Base-by-base conservation (phyloP, 92 coral and sea anemone species). In the Zoanthus gigantus region DNA sequence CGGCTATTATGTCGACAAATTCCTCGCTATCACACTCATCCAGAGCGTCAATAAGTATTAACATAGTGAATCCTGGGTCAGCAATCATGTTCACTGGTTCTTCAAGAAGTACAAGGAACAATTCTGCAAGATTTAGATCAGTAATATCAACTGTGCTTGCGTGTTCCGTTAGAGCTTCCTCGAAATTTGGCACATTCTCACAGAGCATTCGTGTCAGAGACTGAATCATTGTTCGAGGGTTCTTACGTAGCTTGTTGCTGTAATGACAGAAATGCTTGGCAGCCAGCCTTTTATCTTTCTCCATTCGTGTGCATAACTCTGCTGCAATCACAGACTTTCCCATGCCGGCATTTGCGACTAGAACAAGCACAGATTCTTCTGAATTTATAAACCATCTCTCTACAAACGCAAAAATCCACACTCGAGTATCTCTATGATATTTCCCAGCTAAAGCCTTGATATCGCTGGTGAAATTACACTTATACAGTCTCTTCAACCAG, bases 301-400 rank as follows among this genome's bases (percentile, higher is more conserved):
- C 58, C 93, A 88, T 85, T 48, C 30, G 56, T n/a, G 78, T 58
- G 74, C 94, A 91, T 17, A 91, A 37, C 63, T 84, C 80, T 31
- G 88, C 96, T 13, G 94, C 92, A 57, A 93, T 91, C 17, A 93
- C 94, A 4, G 96, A 85, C 82, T 93, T 93, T 23, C 96, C 96
- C 94, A 93, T 93, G 28, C 96, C 96, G 85, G 96, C 94, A 66
- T 83, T 80, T 17, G 90, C 96, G 50, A 74, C 76, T 13, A 93
- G 67, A 73, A 93, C 72, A n/a, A 93, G 56, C 30, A 91, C 92
- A 17, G 92, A 90, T 16, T 82, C 77, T 48, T 90, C 79, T 9
- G 92, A 83, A 61, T 88, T 77, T 13, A 56, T 42, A 85, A 91
- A 90, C 95, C 95, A 93, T 16, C 65, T 11, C 13, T 81, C 89